phyloP scores from a whole-genome alignment of 2,888 invertebrate genomes.

The Halictus ligatus region DNA sequence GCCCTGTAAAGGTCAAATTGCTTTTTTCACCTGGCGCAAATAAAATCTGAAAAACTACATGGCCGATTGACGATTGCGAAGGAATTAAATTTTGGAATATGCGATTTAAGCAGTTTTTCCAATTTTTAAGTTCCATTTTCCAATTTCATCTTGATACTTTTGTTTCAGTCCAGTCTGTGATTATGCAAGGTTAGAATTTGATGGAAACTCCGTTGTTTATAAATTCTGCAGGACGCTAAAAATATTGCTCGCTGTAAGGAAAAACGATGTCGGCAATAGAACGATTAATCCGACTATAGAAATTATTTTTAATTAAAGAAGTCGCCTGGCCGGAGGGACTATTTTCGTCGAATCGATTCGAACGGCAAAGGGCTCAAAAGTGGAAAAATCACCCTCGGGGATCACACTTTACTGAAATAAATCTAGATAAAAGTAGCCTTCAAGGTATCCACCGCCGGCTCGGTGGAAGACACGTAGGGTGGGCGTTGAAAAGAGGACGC shows the following conservation, averaged over 20 bases:
- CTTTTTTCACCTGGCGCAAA: no score
- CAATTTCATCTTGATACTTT: no score
- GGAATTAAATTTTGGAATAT: no score
- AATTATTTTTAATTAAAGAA: constrained; percentile 4
- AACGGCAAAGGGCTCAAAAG: not conserved
- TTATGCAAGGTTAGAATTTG: not conserved
- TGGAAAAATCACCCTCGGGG: constrained; percentile 27
- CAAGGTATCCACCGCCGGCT: constrained; percentile 21
- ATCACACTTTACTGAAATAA: constrained; percentile 57
- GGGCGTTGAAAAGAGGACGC: constrained; percentile 33
- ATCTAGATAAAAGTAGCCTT: constrained; percentile 60
- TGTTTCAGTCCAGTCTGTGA: no score
- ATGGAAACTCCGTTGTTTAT: not conserved
- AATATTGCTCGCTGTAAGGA: not conserved
- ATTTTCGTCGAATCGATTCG: constrained; percentile 6
- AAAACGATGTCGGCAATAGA: not conserved
- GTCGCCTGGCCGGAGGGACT: not conserved
- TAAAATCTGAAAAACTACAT: no score
- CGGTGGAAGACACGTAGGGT: constrained; percentile 30
- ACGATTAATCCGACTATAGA: not conserved
- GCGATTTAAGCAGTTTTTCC: no score
- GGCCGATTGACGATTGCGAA: no score
- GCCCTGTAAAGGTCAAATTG: no score
- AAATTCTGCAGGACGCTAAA: not conserved
- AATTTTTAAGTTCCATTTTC: no score